Evolutionary conservation across 2,797 vertebrate genomes (phyloP), one percentile per base, ranked within the genome.

Genomic region (Darevskia mixta): DNA sequence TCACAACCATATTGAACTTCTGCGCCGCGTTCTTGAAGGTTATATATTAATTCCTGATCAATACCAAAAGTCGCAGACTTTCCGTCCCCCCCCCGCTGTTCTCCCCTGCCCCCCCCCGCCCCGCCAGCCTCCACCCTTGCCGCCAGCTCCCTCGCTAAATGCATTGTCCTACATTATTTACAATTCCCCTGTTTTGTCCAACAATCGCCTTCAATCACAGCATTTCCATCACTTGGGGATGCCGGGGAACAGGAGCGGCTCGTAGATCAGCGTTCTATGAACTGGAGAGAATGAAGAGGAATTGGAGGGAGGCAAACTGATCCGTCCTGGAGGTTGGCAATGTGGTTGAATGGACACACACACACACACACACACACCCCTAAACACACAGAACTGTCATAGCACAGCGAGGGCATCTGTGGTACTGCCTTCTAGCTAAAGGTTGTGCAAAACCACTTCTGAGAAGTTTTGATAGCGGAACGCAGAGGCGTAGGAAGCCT

Each of bases 11-110:
- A 61, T 87, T n/a, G 84, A 94, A 92, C 88, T 92, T 86, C 94
- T 91, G 82, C 66, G 15, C 87, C 88, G 93, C 89, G 85, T 95
- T 95, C 92, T 95, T 92, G 95, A 95, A 94, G 90, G 95, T 96
- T 95, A 94, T 86, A 85, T 92, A 94, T 95, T 94, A 95, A 95
- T 95, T 95, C 95, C 95, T 94, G 93, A 96, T 95, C 95, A 90
- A 96, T 95, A 95, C 78, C n/a, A 90, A 79, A 87, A 95, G 76
- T 90, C 94, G 89, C 93, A 93, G 92, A 86, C 72, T 90, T 86
- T 38, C 76, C 3, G 25, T 6, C 8, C 80, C 82, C 41, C 85
- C 67, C 23, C 71, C 2, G 27, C 43, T 13, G 27, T 38, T 45
- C 38, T 55, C 27, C 25, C 85, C 64, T 25, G 15, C 25, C 79